Conservation (phyloP, 2,113 vertebrate species). For the Oryzias javanicus region DNA sequence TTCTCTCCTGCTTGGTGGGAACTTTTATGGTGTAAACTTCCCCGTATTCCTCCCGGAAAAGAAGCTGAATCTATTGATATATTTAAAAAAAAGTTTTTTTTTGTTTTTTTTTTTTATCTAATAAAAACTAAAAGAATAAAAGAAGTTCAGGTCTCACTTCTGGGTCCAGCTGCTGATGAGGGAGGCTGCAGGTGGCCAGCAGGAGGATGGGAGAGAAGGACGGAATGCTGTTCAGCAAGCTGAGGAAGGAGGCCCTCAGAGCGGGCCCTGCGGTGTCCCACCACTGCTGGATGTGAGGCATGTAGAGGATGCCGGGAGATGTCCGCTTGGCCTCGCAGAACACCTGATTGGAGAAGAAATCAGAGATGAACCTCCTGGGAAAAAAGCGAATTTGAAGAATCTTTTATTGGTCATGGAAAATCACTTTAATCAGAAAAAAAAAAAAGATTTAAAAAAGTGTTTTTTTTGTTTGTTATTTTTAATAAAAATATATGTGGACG, state of each 20-base stretch:
- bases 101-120: no score
- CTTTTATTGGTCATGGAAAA: neutral
- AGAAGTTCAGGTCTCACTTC: conserved; percentile 36
- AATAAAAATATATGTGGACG: no score
- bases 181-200: conserved; percentile 79
- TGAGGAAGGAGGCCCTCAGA: conserved; percentile 81
- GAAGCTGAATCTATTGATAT: conserved; percentile 71
- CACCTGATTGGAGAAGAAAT: conserved; percentile 63
- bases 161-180: conserved; percentile 32
- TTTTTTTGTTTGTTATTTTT: no score
- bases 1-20: conserved; percentile 76
- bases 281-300: conserved; percentile 84
- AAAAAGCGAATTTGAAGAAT: neutral
- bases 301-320: conserved; percentile 85
- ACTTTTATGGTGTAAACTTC: conserved; percentile 72
- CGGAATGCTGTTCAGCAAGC: conserved; percentile 82
- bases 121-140: neutral
- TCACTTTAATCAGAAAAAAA: no score
- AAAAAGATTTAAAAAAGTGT: no score
- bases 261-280: conserved; percentile 82
- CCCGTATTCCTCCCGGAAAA: conserved; percentile 78
- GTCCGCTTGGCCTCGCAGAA: conserved; percentile 84
- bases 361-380: neutral
- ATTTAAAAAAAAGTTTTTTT: no score
- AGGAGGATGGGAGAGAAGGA: conserved; percentile 86